Base-by-base conservation (phyloP, 2,888 invertebrate species). In the Amblyjoppa proteus region DNA sequence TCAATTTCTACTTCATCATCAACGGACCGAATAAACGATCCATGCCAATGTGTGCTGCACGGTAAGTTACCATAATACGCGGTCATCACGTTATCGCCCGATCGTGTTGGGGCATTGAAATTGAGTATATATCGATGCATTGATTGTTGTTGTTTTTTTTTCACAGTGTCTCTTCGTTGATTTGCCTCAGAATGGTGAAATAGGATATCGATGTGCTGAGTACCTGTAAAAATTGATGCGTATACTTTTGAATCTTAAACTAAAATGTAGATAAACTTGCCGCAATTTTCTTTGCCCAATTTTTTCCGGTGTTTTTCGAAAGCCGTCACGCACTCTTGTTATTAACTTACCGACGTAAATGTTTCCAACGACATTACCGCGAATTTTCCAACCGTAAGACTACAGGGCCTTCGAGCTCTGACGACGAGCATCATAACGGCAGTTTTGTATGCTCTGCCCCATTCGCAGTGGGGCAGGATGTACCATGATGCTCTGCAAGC, bases 311-410 rank as follows among this genome's bases (percentile, higher is more conserved):
- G 3, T 9, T 38, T n/a, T 31, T 49, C 51, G 41, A 41, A 5
- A 41, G 41, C 0, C 11, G 1, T 41, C 9, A 41, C 2, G 16
- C 16, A 0, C 16, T 41, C 41, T 41, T 11, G 13, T 6, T 45
- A 56, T 31, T 16, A 20, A 69, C 80, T 88, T 71, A 90, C 91
- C 77, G 87, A 82, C 1, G 86, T 89, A 58, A 91, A 91, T 28
- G 90, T 90, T 25, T 91, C 87, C 34, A 91, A 78, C 2, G 91
- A 90, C 87, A 91, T 89, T 4, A 88, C 87, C 0, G 89, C 69
- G 71, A 92, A 91, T 83, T 85, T 87, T 1, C 91, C 91, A 73
- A 91, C 91, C 1, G 90, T 89, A 28, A 92, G 81, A 9, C 53
- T 16, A 58, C 90, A 91, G 3, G 91, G 85, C 31, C 82, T 88